Evolutionary conservation across 2,888 invertebrate genomes (phyloP), one percentile per base, ranked within the genome.

Genomic region (Drosophila mimetica): DNA sequence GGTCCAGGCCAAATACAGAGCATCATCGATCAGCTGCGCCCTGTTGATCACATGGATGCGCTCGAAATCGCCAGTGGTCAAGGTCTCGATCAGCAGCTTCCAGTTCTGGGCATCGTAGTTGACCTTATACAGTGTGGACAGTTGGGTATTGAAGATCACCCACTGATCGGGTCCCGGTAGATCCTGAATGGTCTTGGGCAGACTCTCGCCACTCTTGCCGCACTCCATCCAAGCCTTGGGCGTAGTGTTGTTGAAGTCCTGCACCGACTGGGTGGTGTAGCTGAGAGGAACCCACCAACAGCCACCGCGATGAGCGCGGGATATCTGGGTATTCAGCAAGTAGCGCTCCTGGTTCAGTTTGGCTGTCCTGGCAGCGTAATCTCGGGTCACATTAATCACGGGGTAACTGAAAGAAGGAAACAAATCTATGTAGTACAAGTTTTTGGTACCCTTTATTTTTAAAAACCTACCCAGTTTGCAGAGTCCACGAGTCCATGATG

Each of bases 401-500:
- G 97, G 97, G 92, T 95, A 97, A 1, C 80, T 80, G 1, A 0
- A 6, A 13, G 0, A 9, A 7, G 1, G 1, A 7, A 2, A 3
- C 0, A 37, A 25, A 6, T 25, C 0, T n/a, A n/a, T 20, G 2
- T 8, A 42, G 41, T 42, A 1, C 1, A n/a, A 1, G 3, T 5
- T 8, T 42, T 7, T 5, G 13, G 3, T 5, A 13, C 2, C 7
- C 2, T 0, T 1, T 22, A 7, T 7, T 3, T 4, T 7, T 1
- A 0, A 2, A 4, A 3, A 46, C 64, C 55, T 42, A 81, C 87
- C 97, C 97, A 8, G 96, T 95, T 92, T 97, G 96, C 51, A 94
- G 92, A 0, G 97, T 97, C 97, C 97, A 97, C 0, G 96, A 95
- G 90, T 96, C 95, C 97, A 97, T 97, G 28, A 97, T 94, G 37